A percentile compares a stretch with the other conserved stretches of the same genome.
phyloP scores from a whole-genome alignment of 1,140 invertebrate species.

The Drosophila willistoni region DNA sequence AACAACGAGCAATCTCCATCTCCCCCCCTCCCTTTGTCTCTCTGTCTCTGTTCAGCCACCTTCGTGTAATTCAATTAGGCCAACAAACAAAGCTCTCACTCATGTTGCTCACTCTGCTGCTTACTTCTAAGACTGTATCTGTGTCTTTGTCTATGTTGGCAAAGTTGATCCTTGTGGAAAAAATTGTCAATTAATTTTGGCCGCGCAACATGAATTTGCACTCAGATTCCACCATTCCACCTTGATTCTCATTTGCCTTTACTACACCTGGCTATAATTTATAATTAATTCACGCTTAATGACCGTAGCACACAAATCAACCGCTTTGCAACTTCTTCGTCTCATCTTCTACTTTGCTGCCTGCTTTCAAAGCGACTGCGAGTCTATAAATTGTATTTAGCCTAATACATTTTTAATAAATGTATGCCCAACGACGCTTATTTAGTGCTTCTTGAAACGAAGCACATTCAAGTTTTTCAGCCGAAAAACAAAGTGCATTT shows the following conservation, averaged over 20 bases:
- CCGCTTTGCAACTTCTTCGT: not conserved
- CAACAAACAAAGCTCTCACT: conserved; percentile 60
- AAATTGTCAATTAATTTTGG: conserved; percentile 57
- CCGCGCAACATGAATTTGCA: conserved; percentile 47
- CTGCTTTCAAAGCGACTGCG: not conserved
- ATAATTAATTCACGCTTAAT: conserved; percentile 61
- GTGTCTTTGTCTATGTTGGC: conserved; percentile 6
- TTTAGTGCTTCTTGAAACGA: conserved; percentile 19
- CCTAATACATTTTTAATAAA: conserved; percentile 52
- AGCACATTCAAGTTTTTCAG: conserved; percentile 23
- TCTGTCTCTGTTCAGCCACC: not conserved
- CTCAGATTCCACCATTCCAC: conserved; percentile 8
- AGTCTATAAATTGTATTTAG: conserved; percentile 51
- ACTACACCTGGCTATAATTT: conserved; percentile 45
- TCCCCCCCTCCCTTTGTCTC: too few relatives aligned
- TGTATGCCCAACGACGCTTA: conserved; percentile 3
- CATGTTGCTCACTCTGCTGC: conserved; percentile 13
- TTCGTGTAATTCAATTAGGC: conserved; percentile 70
- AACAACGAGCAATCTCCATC: not conserved
- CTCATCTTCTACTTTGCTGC: not conserved
- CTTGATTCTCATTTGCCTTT: conserved; percentile 4
- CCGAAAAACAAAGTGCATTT: conserved; percentile 39
- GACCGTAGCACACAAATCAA: conserved; percentile 57
- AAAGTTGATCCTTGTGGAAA: conserved; percentile 46
- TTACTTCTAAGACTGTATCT: not conserved